Evolutionary conservation across 2,888 invertebrate species (phyloP).

Genomic region (Tribolium freemani): DNA sequence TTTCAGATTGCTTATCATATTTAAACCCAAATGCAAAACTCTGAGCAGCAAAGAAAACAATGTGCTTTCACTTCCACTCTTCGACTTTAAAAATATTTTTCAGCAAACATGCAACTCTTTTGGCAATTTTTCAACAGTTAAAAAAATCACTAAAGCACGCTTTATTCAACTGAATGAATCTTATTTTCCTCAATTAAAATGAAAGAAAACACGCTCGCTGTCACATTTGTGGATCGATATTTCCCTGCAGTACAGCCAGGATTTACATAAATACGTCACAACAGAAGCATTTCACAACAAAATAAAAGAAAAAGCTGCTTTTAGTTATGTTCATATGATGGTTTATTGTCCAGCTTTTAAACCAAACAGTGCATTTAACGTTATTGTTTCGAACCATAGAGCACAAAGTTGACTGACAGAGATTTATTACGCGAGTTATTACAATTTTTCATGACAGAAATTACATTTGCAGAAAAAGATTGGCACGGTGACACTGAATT

Average conservation of each 20-base stretch:
- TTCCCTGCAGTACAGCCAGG: constrained; percentile 6
- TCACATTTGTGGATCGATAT: constrained; percentile 20
- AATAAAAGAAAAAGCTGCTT: constrained; percentile 19
- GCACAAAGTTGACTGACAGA: constrained; percentile 25
- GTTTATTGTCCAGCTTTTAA: constrained; percentile 33
- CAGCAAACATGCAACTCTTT: constrained; percentile 29
- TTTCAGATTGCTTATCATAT: constrained; percentile 1
- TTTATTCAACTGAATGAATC: constrained; percentile 19
- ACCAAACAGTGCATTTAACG: constrained; percentile 33
- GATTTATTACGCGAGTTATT: constrained; percentile 33
- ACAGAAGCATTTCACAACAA: constrained; percentile 5
- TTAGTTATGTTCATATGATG: constrained; percentile 19
- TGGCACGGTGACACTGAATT: constrained; percentile 16
- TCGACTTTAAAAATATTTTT: constrained; percentile 2
- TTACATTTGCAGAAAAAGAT: constrained; percentile 23
- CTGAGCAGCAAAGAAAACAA: constrained; percentile 11
- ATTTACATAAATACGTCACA: constrained; percentile 32
- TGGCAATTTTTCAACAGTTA: constrained; percentile 30
- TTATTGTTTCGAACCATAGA: constrained; percentile 34
- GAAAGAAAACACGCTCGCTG: constrained; percentile 15
- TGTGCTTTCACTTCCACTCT: constrained; percentile 6
- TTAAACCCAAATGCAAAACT: constrained; percentile 1
- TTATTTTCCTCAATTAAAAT: constrained; percentile 24
- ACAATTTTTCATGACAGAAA: constrained; percentile 36
- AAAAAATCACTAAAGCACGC: constrained; percentile 13